Base-by-base conservation (phyloP, 2,113 vertebrate species). In the Cathartes aura region DNA sequence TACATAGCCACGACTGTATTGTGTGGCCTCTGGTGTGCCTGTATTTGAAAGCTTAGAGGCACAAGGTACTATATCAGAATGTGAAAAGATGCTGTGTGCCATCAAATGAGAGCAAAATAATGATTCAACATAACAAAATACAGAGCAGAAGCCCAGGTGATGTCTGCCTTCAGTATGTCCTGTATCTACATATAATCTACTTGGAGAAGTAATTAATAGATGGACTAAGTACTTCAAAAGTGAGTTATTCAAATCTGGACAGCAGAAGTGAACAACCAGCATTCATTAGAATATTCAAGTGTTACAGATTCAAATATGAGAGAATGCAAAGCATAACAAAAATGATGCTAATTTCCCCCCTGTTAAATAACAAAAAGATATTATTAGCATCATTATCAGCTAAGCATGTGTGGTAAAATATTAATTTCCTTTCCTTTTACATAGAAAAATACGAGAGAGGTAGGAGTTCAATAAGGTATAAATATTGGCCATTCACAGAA, bases 1-100 rank as follows among this genome's bases (percentile, higher is more conserved):
- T 36, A 40, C 2, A 38, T 4, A 34, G 2, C 4, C 29, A 52
- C 0, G 1, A 38, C 9, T 29, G 4, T 8, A 30, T 5, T 0
- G 1, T 20, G 4, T 11, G 19, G 29, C 34, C 10, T 55, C 18
- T 1, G 1, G 8, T 21, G 27, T 22, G 29, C 15, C 17, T 4
- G 1, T 11, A 48, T 59, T 59, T 64, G 27, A 80, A 76, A 67
- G 52, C 27, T 23, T 43, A 64, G 23, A 68, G 23, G 15, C 6
- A 83, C 38, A 91, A n/a, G 1, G 2, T 11, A 45, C 4, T 63
- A 50, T 74, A 66, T 26, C 32, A 82, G 38, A 76, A 81, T 1
- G 6, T 23, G 7, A 63, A 27, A 94, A 82, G 15, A 8, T 63
- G 15, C 3, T 80, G 19, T 19, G 19, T 19, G 7, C 7, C 23